Evolutionary conservation across 2,113 vertebrate genomes (phyloP).

Genomic region (Equus przewalskii): DNA sequence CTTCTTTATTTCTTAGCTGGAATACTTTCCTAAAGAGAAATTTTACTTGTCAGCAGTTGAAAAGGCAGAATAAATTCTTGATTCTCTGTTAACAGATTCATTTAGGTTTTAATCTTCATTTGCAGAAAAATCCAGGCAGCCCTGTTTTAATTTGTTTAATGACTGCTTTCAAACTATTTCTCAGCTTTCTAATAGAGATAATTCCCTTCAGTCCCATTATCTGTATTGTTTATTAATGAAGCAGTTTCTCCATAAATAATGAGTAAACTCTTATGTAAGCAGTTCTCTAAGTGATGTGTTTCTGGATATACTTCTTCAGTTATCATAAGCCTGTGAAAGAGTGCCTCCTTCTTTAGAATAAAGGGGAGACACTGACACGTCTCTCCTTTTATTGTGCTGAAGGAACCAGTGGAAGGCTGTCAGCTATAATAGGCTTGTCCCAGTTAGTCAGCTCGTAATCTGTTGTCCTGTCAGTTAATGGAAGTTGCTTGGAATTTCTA

Average conservation of each 20-base stretch:
- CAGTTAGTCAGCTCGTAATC: background rate
- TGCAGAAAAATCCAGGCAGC: background rate
- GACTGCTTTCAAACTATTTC: background rate
- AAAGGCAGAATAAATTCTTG: background rate
- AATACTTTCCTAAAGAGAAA: background rate
- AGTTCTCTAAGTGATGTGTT: background rate
- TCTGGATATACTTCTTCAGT: background rate
- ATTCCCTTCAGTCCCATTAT: background rate
- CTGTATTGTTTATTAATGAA: background rate
- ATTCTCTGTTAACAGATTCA: background rate
- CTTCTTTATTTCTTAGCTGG: background rate
- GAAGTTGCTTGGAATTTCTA: background rate
- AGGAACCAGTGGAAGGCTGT: background rate
- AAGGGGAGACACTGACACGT: background rate
- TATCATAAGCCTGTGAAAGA: background rate
- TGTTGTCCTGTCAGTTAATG: background rate
- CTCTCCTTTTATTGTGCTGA: background rate
- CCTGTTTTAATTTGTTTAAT: background rate
- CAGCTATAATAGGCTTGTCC: background rate
- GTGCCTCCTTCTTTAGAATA: background rate
- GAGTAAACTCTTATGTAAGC: background rate
- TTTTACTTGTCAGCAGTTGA: background rate
- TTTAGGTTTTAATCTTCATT: background rate
- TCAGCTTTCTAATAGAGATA: background rate
- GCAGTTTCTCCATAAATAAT: background rate